Base-by-base conservation (phyloP, 2,113 vertebrate species). In the Columba livia region DNA sequence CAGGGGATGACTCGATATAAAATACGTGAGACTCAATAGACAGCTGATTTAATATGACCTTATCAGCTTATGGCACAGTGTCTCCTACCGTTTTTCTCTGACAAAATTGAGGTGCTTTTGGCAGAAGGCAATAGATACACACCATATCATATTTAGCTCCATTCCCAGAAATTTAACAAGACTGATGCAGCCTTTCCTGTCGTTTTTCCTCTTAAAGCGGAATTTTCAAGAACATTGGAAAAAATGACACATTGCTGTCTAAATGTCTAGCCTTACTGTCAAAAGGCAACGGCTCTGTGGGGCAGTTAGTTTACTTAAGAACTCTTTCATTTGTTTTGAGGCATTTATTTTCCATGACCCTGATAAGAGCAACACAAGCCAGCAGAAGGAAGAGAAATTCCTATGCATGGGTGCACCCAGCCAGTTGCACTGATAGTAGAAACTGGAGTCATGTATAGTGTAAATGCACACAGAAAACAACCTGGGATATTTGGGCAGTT, bases 11-110 rank as follows among this genome's bases (percentile, higher is more conserved):
- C 91, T 95, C 83, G 73, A 85, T 88, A 88, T 93, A 94, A 96
- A 97, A 94, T 89, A 94, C 34, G 93, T 96, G 94, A 97, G 91
- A 90, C 90, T 90, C 90, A n/a, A 96, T 8, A 84, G 96, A 96
- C 95, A 96, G 85, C 60, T 96, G 95, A 97, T 95, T 96, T 96
- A 96, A 96, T 96, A 94, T 96, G 96, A 97, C 96, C 95, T 96
- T 97, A 97, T 96, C 94, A 96, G 95, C 93, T 96, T 95, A 96
- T 91, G 88, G 90, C 96, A 86, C 91, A 31, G 93, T 95, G 94
- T 96, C 94, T 95, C 82, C 90, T 96, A 47, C 88, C 91, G 95
- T 97, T 95, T 77, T 67, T 74, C 91, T 80, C 88, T 96, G 72
- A 83, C 71, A 91, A 94, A 91, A 90, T 64, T 77, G 94, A 96